Conservation (phyloP, 1,140 invertebrate genomes). For the Drosophila pectinifera region DNA sequence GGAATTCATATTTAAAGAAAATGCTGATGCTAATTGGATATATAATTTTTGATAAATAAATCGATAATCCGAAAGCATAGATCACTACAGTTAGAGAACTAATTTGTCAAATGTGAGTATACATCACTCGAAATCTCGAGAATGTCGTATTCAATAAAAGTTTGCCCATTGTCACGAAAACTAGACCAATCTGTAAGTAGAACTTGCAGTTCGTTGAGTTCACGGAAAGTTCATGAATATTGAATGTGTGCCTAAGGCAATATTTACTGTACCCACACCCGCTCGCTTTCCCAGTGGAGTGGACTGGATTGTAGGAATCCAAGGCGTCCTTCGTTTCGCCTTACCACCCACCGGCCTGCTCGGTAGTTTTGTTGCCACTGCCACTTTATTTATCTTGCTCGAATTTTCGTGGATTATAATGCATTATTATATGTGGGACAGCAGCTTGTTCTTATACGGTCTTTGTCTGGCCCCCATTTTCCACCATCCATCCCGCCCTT, state of each 20-base stretch:
- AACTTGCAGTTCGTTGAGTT: slow-evolving; percentile 8
- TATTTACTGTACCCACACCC: slow-evolving; percentile 31
- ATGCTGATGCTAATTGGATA: background rate
- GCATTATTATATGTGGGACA: slow-evolving; percentile 47
- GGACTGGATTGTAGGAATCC: background rate
- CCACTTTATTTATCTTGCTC: slow-evolving; percentile 49
- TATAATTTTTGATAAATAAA: no score
- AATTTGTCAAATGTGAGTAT: no score
- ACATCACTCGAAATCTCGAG: slow-evolving; percentile 7
- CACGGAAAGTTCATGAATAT: slow-evolving; percentile 29
- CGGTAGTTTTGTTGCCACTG: slow-evolving; percentile 13
- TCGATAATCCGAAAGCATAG: no score
- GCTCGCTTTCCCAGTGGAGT: slow-evolving; percentile 21
- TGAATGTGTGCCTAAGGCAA: slow-evolving; percentile 32
- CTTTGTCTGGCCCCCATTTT: slow-evolving; percentile 10
- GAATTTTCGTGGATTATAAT: slow-evolving; percentile 53
- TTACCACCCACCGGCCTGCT: slow-evolving; percentile 7
- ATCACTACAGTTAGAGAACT: no score
- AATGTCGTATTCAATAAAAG: slow-evolving; percentile 5
- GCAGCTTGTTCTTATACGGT: slow-evolving; percentile 25
- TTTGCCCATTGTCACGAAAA: slow-evolving; percentile 13
- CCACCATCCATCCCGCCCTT: background rate
- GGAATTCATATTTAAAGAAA: background rate
- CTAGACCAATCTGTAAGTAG: slow-evolving; percentile 18
- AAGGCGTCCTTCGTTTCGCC: slow-evolving; percentile 15